These are phyloP conservation scores for Peucedramus taeniatus DNA, from an alignment of 2,113 vertebrate species.

Conservation along the genomic window DNA sequence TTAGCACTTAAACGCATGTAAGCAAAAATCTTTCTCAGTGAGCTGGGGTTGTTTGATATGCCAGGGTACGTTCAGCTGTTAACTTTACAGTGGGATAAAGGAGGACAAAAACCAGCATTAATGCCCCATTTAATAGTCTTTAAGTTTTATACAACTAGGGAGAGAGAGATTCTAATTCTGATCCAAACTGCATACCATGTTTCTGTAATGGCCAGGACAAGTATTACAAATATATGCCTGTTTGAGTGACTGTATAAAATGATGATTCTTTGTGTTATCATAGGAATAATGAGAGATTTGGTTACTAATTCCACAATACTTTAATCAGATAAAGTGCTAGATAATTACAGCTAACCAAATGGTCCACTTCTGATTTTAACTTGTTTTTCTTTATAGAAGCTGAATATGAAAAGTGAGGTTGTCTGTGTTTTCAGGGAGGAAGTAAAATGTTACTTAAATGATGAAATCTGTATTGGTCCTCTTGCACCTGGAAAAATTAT, in stretches of 20 bases:
- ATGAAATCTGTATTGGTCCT: background rate
- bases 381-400: background rate
- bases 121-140: background rate
- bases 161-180: background rate
- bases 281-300: conserved; percentile 1
- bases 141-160: background rate
- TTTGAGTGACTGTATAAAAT: background rate
- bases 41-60: background rate
- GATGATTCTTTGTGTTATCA: background rate
- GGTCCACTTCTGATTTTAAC: background rate
- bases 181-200: background rate
- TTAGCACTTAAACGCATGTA: background rate
- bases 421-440: background rate
- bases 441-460: background rate
- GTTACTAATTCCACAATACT: conserved; percentile 12
- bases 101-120: background rate
- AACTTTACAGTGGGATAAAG: background rate
- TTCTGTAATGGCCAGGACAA: background rate
- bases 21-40: background rate
- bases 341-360: conserved; percentile 15
- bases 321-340: conserved; percentile 25
- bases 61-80: background rate
- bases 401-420: background rate
- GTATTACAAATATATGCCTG: background rate
- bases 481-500: background rate